Evolutionary conservation across 2,113 vertebrate genomes (phyloP).

Genomic region (Mustelus asterias): DNA sequence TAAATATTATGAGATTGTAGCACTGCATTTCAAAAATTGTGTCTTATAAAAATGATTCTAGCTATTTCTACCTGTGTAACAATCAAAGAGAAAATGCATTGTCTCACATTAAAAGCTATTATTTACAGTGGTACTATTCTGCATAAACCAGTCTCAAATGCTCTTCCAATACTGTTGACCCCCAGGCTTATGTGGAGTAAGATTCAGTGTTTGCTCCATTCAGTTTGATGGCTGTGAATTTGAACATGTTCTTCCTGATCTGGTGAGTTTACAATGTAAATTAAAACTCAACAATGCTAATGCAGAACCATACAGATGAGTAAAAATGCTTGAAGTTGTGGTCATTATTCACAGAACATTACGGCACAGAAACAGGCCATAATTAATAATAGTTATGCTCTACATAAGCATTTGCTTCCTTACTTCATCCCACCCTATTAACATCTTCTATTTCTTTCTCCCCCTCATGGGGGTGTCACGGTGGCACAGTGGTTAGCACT

Average conservation of each 20-base stretch:
- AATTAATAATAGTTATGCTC: background rate
- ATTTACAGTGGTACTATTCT: no score
- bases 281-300: background rate
- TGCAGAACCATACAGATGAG: no score
- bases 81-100: background rate
- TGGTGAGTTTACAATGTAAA: background rate
- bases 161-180: background rate
- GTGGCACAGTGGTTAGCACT: no score
- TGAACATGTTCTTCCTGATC: background rate
- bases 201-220: background rate
- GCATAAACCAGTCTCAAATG: no score
- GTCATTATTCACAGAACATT: background rate
- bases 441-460: background rate
- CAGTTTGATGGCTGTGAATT: background rate
- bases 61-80: background rate
- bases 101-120: background rate
- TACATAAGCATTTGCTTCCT: background rate
- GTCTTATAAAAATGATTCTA: background rate
- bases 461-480: background rate
- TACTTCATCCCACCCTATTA: background rate
- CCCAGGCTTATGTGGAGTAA: background rate
- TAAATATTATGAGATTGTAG: background rate
- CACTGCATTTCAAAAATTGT: background rate
- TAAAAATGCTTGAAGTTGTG: background rate
- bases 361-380: background rate